These are phyloP conservation scores for Yponomeuta cagnagella DNA, from an alignment of 2,888 invertebrate species.

Conservation along the genomic window DNA sequence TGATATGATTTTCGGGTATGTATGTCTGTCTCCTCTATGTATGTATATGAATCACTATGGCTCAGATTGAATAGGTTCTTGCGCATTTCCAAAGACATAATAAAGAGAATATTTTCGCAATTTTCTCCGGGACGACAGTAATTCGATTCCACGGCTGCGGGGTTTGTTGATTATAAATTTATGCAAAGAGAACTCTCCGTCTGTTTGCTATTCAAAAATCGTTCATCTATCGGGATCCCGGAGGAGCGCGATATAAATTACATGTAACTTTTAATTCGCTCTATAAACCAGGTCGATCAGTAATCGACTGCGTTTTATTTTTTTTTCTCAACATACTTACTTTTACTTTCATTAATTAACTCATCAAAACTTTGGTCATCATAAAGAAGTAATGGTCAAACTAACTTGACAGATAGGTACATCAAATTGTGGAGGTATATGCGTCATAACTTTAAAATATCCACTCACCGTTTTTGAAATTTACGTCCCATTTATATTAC, in stretches of 20 bases:
- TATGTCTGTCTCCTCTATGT: too few species aligned
- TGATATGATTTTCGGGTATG: too few species aligned
- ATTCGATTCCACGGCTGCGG: conserved; percentile 17
- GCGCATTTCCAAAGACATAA: not conserved
- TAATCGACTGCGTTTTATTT: too few species aligned
- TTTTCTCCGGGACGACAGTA: conserved; percentile 20
- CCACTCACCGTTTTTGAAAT: too few species aligned
- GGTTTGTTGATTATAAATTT: conserved; percentile 21
- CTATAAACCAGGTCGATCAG: not conserved
- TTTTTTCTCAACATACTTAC: too few species aligned
- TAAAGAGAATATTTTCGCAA: conserved; percentile 16
- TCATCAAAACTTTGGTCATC: too few species aligned
- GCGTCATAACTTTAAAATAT: too few species aligned
- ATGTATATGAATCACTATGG: not conserved
- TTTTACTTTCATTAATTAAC: not conserved
- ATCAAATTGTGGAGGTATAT: too few species aligned
- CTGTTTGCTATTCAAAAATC: conserved; percentile 19
- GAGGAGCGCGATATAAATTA: not conserved
- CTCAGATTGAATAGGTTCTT: not conserved
- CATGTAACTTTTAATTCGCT: not conserved
- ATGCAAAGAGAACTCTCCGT: conserved; percentile 18
- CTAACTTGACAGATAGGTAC: too few species aligned
- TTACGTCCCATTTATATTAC: too few species aligned
- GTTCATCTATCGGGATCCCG: conserved; percentile 13
- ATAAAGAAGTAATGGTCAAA: too few species aligned